Evolutionary conservation across 1,140 invertebrate genomes (phyloP).

Genomic region (Pemphigus obesinymphae): DNA sequence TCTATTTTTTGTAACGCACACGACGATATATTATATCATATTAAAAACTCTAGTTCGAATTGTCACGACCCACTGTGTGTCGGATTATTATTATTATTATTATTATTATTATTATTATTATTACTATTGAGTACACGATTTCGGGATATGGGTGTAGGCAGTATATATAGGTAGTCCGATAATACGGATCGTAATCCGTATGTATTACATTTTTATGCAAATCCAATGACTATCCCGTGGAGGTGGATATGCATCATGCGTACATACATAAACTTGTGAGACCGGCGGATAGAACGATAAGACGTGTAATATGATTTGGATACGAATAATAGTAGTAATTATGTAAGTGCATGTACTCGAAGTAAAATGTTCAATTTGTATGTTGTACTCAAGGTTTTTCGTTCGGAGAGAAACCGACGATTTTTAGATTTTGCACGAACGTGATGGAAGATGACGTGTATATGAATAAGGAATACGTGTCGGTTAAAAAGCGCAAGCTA

Average conservation of each 20-base stretch:
- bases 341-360: too few species aligned
- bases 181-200: neutral
- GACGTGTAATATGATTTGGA: too few species aligned
- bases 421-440: too few species aligned
- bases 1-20: neutral
- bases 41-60: conserved; percentile 9
- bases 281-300: neutral
- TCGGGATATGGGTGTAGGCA: neutral
- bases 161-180: neutral
- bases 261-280: neutral
- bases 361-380: too few species aligned
- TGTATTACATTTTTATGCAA: conserved; percentile 18
- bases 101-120: neutral
- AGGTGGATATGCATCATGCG: neutral
- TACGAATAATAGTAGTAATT: too few species aligned
- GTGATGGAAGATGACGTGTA: too few species aligned
- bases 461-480: too few species aligned
- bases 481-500: too few species aligned
- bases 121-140: conserved; percentile 3
- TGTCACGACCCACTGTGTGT: conserved; percentile 17
- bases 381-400: too few species aligned
- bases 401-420: too few species aligned
- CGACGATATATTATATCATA: conserved; percentile 7
- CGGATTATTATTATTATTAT: neutral
- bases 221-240: neutral